Conservation (phyloP, 2,888 invertebrate genomes). For the Macrostomum cliftonense region DNA sequence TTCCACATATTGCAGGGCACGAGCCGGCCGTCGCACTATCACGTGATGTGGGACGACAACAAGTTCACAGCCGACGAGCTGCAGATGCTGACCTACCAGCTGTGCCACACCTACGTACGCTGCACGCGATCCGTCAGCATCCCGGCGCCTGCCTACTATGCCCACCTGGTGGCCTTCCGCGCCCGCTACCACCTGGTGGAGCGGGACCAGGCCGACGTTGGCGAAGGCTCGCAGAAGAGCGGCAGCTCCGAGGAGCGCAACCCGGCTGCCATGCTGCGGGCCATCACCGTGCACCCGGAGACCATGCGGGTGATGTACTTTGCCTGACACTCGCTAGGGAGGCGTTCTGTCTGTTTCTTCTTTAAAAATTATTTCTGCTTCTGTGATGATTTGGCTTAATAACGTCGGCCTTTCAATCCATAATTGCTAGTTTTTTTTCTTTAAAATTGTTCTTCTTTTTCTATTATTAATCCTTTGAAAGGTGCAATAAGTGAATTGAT, state of each 20-base stretch:
- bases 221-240: constrained; percentile 90
- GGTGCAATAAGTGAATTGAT: too few species aligned
- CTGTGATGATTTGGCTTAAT: too few species aligned
- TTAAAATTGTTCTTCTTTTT: too few species aligned
- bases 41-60: constrained; percentile 99
- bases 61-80: constrained; percentile 84
- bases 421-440: too few species aligned
- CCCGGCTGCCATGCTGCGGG: constrained; percentile 87
- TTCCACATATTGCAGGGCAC: constrained; percentile 50
- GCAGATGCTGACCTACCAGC: constrained; percentile 93
- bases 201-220: constrained; percentile 60
- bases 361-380: too few species aligned
- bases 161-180: constrained; percentile 94
- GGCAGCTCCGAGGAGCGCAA: constrained; percentile 90
- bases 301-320: constrained; percentile 99
- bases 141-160: constrained; percentile 91
- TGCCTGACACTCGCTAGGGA: constrained; percentile 55
- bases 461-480: too few species aligned
- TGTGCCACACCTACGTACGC: constrained; percentile 97
- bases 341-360: too few species aligned
- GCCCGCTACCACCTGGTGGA: constrained; percentile 96
- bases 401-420: too few species aligned
- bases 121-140: constrained; percentile 97
- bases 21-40: constrained; percentile 93
- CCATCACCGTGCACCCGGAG: constrained; percentile 95